Evolutionary conservation across 1,140 invertebrate species (phyloP).

Genomic region (Eupristina koningsbergeri): DNA sequence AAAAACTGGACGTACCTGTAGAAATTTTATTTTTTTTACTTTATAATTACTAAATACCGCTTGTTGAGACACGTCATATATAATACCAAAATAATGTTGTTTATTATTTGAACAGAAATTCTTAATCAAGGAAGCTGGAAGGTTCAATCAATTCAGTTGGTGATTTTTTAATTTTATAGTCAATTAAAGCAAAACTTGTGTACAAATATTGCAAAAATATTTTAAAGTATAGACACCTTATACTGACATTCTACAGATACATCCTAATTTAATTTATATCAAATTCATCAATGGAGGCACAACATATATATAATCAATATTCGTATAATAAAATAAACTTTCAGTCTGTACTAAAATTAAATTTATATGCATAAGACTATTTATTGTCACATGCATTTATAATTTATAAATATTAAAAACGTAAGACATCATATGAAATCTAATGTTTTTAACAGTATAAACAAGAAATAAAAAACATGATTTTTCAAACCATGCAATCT

Average conservation of each 20-base stretch:
- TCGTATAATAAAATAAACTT: neutral
- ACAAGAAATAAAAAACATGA: neutral
- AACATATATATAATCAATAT: neutral
- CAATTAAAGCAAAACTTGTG: too few species aligned
- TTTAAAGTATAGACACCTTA: too few species aligned
- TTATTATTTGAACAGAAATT: too few species aligned
- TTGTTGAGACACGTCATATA: too few species aligned
- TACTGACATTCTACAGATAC: slow-evolving; percentile 10
- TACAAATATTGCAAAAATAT: too few species aligned
- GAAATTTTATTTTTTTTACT: slow-evolving; percentile 13
- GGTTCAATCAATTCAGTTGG: too few species aligned
- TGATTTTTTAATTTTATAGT: too few species aligned
- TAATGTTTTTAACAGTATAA: neutral
- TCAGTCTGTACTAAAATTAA: too few species aligned
- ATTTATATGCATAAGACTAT: neutral
- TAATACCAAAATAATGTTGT: too few species aligned
- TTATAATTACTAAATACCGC: too few species aligned
- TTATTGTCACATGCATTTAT: neutral
- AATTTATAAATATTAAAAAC: neutral
- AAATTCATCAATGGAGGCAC: neutral
- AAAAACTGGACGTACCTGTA: neutral
- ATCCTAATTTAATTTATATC: neutral
- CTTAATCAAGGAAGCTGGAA: too few species aligned
- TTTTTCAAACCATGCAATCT: neutral
- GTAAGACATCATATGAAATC: neutral